Evolutionary conservation across 2,113 vertebrate species (phyloP).

Genomic region (Rhodinocichla rosea): DNA sequence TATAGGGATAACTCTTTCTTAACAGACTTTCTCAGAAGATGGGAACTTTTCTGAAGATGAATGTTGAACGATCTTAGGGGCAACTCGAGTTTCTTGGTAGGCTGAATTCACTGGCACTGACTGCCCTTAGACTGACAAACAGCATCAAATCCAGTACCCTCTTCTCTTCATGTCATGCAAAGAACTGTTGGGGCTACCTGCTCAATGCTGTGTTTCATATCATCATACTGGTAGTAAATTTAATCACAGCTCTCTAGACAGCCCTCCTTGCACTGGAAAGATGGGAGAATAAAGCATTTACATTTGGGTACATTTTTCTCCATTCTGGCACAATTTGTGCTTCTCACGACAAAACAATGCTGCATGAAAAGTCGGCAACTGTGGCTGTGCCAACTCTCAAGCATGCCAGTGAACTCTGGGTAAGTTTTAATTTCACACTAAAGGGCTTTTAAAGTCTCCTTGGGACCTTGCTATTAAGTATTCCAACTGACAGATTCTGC

Average conservation of each 20-base stretch:
- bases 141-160: background rate
- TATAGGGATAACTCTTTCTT: background rate
- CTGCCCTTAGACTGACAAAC: background rate
- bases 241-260: background rate
- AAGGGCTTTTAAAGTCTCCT: background rate
- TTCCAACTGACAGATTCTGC: background rate
- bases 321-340: background rate
- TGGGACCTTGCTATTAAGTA: background rate
- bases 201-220: accelerated
- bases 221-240: background rate
- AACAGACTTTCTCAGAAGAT: background rate
- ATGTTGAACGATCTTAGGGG: accelerated
- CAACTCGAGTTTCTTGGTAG: background rate
- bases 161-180: background rate
- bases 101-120: background rate
- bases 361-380: background rate
- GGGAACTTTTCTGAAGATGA: background rate
- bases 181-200: background rate
- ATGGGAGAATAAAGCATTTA: background rate
- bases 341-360: accelerated
- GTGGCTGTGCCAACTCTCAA: background rate
- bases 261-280: background rate
- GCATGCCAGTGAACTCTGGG: background rate
- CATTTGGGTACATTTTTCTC: background rate
- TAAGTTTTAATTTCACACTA: background rate